Base-by-base conservation (phyloP, 2,797 vertebrate genomes). In the Triplophysa yarkandensis region DNA sequence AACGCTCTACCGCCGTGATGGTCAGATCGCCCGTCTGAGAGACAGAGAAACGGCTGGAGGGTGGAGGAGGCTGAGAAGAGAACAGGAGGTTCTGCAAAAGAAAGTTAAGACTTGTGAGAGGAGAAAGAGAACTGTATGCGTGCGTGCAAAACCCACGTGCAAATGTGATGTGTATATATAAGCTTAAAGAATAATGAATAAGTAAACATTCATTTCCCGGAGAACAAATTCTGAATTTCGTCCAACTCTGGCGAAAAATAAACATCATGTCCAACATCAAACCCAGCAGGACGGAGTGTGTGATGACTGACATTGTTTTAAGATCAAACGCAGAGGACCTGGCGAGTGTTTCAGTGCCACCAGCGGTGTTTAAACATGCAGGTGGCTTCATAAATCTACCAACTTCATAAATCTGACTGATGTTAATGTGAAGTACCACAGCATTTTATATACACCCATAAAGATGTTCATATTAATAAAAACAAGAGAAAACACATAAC, bases 21-120 rank as follows among this genome's bases (percentile, higher is more conserved):
- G 96, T 99, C 84, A 99, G 93, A 81, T 98, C 96, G 3, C 98
- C 98, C 0, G 93, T 95, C 85, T 98, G 98, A 65, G 98, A 97
- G 17, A 99, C 98, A 1, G 97, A 99, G 80, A 99, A 94, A 0
- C 98, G 92, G 81, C 95, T 98, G 71, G 95, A 95, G 23, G 94
- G 95, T 82, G 97, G 96, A 57, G 97, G 95, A 41, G 97, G 96
- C 74, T 98, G 96, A 84, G 95, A 98, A 43, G 98, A 98, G 85
- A 99, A 99, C 77, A 99, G 93, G 36, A 99, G 91, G 86, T 97
- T 98, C 98, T 99, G 82, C 43, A 76, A 25, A 19, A 17, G 6
- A 3, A 63, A 16, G 6, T 34, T 1, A 10, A 21, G 21, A 10
- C 9, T 28, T 8, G 21, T n/a, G 54, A 32, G 2, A 3, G 28